These are phyloP conservation scores for Stomorhina lunata DNA, from an alignment of 2,888 invertebrate genomes.

Conservation along the genomic window DNA sequence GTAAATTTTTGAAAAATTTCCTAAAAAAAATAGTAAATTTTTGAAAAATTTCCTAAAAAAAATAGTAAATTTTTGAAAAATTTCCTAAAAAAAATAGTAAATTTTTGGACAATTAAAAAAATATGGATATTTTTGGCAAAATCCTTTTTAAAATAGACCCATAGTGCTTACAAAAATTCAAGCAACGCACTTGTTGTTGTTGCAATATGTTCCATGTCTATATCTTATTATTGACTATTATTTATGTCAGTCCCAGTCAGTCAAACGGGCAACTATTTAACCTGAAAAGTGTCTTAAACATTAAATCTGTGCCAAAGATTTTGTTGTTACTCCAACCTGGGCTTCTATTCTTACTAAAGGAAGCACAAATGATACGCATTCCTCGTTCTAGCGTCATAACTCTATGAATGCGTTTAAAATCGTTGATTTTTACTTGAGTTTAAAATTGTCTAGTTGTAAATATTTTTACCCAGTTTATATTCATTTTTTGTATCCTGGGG, in stretches of 20 bases:
- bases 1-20: too few relatives aligned
- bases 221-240: neutral
- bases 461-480: neutral
- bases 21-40: too few relatives aligned
- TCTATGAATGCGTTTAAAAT: conserved; percentile 57
- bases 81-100: too few relatives aligned
- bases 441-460: neutral
- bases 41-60: too few relatives aligned
- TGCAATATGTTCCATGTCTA: neutral
- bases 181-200: conserved; percentile 14
- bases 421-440: conserved; percentile 26
- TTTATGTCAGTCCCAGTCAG: conserved; percentile 5
- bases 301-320: neutral
- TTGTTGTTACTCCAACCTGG: neutral
- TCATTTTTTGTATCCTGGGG: conserved; percentile 22
- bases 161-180: neutral
- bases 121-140: too few relatives aligned
- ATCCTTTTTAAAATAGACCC: neutral
- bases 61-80: too few relatives aligned
- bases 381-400: neutral
- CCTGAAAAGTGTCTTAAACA: neutral
- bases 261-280: neutral
- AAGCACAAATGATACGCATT: conserved; percentile 51
- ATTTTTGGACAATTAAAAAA: too few relatives aligned
- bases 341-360: neutral